Evolutionary conservation across 2,888 invertebrate genomes (phyloP), one percentile per base, ranked within the genome.

Genomic region (Tineola bisselliella): DNA sequence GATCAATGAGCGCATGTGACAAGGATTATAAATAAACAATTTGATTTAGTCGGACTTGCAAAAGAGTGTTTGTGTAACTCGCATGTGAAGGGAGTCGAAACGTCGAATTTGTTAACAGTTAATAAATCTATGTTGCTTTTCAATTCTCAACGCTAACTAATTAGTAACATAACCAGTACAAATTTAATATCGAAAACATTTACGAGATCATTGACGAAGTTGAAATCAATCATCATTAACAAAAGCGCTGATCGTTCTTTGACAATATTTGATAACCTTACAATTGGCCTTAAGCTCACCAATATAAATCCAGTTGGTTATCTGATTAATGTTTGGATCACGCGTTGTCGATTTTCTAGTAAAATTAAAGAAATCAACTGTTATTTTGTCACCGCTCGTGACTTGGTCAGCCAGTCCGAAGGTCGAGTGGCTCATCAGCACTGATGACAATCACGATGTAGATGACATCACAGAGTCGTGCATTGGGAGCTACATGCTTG

Each of bases 311-410:
- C 58, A 31, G 54, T 18, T 15, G 48, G 10, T 10, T 59, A 48
- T 66, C 68, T 74, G 77, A 76, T 76, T 76, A 78, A 70, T 69
- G 70, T 63, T 61, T 65, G 62, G 66, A 71, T 73, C 76, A 76
- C 73, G 76, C 70, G 67, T 68, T 64, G 69, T 67, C 67, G 70
- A 70, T 76, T 80, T 79, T 78, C 72, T 71, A 73, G 74, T 72
- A 75, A 80, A 80, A 81, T 78, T 76, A 76, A 75, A 77, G 76
- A 79, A 80, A 79, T 77, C 74, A 69, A 67, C 68, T 70, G 71
- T 69, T 73, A 70, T 74, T 79, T 80, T 81, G 82, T 82, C 82
- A 83, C 76, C 73, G 70, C 69, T 82, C 82, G 82, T 82, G 83
- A 82, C 80, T 78, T 63, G 63, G 60, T 61, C 63, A 63, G 63